phyloP scores from a whole-genome alignment of 2,113 vertebrate species.

The Ondatra zibethicus region DNA sequence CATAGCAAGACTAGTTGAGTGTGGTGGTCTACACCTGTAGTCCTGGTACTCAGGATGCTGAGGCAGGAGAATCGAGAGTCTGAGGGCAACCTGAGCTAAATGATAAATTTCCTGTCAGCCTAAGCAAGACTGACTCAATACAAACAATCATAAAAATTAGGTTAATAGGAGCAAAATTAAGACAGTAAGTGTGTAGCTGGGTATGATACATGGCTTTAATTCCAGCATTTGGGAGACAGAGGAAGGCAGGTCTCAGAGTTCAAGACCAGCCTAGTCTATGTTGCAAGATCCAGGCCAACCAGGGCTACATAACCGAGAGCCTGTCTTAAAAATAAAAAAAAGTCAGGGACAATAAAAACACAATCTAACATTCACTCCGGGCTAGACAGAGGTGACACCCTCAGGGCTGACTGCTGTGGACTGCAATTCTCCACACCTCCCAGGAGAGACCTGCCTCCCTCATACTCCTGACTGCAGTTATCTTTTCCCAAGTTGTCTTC shows the following conservation, averaged over 20 bases:
- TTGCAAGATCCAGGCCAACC: neutral
- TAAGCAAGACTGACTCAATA: neutral
- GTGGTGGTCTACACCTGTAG: neutral
- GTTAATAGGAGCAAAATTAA: neutral
- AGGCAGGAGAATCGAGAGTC: neutral
- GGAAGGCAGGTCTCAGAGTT: too few species aligned
- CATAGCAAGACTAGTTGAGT: neutral
- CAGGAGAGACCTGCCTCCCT: neutral
- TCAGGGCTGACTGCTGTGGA: neutral
- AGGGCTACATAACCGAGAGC: neutral
- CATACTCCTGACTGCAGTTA: neutral
- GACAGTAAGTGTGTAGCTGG: neutral
- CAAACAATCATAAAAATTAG: neutral
- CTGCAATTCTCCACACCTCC: neutral
- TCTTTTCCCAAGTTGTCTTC: neutral
- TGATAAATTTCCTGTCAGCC: neutral
- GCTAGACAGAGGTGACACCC: neutral
- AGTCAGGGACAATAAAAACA: neutral
- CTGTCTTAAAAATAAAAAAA: neutral
- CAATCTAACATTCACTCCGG: neutral
- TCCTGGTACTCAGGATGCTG: neutral
- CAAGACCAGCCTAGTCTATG: neutral
- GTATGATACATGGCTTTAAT: neutral
- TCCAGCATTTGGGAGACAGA: neutral
- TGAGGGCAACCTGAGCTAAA: neutral